Evolutionary conservation across 2,797 vertebrate genomes (phyloP), one percentile per base, ranked within the genome.

Genomic region (Sebastes kiyomatsui): DNA sequence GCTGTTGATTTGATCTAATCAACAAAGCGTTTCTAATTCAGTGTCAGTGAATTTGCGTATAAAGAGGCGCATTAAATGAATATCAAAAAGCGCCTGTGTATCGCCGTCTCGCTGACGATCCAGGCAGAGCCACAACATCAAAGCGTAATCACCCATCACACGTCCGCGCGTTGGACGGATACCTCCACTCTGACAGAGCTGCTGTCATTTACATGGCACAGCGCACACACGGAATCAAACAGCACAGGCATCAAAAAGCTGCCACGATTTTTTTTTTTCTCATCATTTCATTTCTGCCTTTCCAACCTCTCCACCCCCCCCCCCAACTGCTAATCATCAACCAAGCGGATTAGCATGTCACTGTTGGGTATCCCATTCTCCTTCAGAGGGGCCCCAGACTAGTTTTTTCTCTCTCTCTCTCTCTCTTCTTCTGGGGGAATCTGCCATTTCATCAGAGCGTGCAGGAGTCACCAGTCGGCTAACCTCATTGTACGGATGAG

Each of bases 161-260:
- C 62, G 80, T 86, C 90, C 67, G n/a, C 76, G 62, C 58, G 68
- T 83, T 55, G 79, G 91, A 89, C 92, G 86, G 87, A 87, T 89
- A 91, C 87, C 87, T 93, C 79, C 77, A 58, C 81, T 85, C 72
- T 78, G 71, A 79, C 70, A 74, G 85, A 65, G 81, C 80, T 56
- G 83, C 90, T 91, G 90, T 92, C 91, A 90, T 91, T 95, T 92
- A 90, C 84, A 82, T 79, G 81, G 77, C 70, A 56, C 84, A 8
- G 80, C 56, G 42, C 67, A 81, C 64, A 89, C 73, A 67, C 62
- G 12, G 81, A 91, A 90, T 93, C 90, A 91, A 93, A 94, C 90
- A 82, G 68, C 78, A 83, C 67, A 78, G 65, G 91, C 91, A 93
- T 95, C 90, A 95, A 94, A 94, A 93, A 91, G 79, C 85, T 92